Percentiles rank a stretch among this genome's conserved stretches.
Evolutionary conservation across 2,888 invertebrate genomes (phyloP).

Genomic region (Limnephilus auricula): DNA sequence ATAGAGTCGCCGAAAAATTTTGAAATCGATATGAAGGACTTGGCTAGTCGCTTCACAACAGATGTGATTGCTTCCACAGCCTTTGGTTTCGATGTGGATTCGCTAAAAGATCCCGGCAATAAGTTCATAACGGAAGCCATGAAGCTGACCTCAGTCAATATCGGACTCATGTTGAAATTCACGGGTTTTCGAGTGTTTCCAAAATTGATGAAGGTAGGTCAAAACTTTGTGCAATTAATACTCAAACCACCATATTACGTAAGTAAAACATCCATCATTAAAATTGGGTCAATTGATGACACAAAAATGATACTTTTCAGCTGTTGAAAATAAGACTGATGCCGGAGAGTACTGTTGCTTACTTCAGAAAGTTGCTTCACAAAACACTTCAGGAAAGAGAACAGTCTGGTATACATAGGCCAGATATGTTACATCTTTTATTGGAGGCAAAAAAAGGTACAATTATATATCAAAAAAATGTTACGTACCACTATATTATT

Average conservation of each 20-base stretch:
- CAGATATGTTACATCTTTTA: slow-evolving; percentile 61
- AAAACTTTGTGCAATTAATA: background rate
- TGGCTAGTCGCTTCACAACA: slow-evolving; percentile 73
- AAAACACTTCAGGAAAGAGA: slow-evolving; percentile 54
- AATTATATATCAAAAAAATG: background rate
- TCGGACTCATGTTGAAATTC: slow-evolving; percentile 56
- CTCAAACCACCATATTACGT: background rate
- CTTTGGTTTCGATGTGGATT: slow-evolving; percentile 76
- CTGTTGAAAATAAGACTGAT: slow-evolving; percentile 54
- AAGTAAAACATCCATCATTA: background rate
- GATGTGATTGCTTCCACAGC: slow-evolving; percentile 78
- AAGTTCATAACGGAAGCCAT: slow-evolving; percentile 74
- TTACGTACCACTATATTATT: background rate
- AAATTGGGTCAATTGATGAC: background rate
- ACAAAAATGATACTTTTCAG: slow-evolving; percentile 41
- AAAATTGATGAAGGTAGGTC: slow-evolving; percentile 57
- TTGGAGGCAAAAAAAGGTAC: slow-evolving; percentile 63
- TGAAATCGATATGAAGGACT: slow-evolving; percentile 69
- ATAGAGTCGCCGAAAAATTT: slow-evolving; percentile 34
- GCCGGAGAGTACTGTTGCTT: slow-evolving; percentile 43
- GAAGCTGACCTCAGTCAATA: slow-evolving; percentile 64
- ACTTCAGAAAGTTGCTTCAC: slow-evolving; percentile 53
- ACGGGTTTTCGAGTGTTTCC: slow-evolving; percentile 58
- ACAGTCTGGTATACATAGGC: slow-evolving; percentile 41
- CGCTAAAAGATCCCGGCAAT: slow-evolving; percentile 73